Conservation (phyloP, 2,888 invertebrate genomes). For the Agrotis ipsilon region DNA sequence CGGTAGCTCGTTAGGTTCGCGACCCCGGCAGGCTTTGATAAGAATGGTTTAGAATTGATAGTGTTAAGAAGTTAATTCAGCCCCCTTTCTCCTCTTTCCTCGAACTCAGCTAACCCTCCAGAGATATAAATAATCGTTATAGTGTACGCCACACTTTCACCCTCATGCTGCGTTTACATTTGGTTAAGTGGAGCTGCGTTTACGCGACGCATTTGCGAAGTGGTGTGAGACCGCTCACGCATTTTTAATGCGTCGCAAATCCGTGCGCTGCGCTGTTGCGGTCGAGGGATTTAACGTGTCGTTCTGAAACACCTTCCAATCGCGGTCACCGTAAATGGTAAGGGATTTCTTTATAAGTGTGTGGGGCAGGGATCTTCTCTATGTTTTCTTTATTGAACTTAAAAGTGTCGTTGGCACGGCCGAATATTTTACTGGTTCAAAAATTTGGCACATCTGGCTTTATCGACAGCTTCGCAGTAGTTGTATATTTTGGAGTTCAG, state of each 20-base stretch:
- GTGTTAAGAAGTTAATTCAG: slow-evolving; percentile 14
- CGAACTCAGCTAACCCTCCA: slow-evolving; percentile 34
- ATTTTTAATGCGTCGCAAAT: slow-evolving; percentile 28
- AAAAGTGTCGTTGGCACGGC: no score
- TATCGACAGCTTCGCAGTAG: no score
- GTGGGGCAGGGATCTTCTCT: no score
- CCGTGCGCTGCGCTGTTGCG: background rate
- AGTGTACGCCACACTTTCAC: slow-evolving; percentile 25
- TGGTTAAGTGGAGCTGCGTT: slow-evolving; percentile 18
- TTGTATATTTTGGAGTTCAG: no score
- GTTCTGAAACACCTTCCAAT: slow-evolving; percentile 9
- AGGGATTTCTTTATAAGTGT: background rate
- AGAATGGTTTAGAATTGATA: no score
- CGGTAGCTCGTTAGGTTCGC: no score
- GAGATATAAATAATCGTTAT: slow-evolving; percentile 36
- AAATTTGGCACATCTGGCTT: no score
- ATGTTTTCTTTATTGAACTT: no score
- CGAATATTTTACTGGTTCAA: no score
- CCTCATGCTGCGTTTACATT: slow-evolving; percentile 38
- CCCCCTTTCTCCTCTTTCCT: slow-evolving; percentile 26
- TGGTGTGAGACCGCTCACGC: slow-evolving; percentile 13
- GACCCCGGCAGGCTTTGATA: no score
- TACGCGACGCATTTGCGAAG: background rate
- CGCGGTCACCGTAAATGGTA: background rate
- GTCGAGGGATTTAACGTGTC: background rate